Percentiles rank a stretch among this genome's conserved stretches.
These are phyloP conservation scores for Parapsyche elsis DNA, from an alignment of 1,140 invertebrate species.

Conservation along the genomic window DNA sequence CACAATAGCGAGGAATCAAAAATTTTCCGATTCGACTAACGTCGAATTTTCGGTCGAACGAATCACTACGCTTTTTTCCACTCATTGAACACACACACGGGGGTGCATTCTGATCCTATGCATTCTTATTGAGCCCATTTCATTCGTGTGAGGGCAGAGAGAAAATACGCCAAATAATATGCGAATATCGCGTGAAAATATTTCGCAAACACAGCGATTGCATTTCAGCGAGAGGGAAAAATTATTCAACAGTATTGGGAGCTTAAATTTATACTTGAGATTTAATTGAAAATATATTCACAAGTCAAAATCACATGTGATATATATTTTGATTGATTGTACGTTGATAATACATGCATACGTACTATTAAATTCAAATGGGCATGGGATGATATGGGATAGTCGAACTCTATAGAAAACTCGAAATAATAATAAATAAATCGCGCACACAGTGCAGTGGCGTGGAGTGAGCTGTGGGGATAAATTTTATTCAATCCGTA, in stretches of 20 bases:
- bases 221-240: too few relatives aligned
- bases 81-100: not conserved
- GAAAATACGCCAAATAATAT: not conserved
- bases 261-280: too few relatives aligned
- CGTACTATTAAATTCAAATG: too few relatives aligned
- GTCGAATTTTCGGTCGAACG: not conserved
- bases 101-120: conserved; percentile 6
- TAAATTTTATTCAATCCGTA: conserved; percentile 7
- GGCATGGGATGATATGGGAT: too few relatives aligned
- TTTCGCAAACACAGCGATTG: too few relatives aligned
- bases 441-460: not conserved
- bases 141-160: not conserved
- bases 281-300: too few relatives aligned
- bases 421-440: too few relatives aligned
- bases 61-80: not conserved
- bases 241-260: too few relatives aligned
- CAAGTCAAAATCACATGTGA: too few relatives aligned
- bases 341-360: too few relatives aligned
- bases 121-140: conserved; percentile 2
- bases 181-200: not conserved
- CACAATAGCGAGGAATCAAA: not conserved
- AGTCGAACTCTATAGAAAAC: too few relatives aligned
- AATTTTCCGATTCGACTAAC: not conserved
- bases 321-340: too few relatives aligned
- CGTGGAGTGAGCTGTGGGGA: not conserved